These are phyloP conservation scores for Python bivittatus DNA, from an alignment of 2,113 vertebrate species.

Conservation along the genomic window DNA sequence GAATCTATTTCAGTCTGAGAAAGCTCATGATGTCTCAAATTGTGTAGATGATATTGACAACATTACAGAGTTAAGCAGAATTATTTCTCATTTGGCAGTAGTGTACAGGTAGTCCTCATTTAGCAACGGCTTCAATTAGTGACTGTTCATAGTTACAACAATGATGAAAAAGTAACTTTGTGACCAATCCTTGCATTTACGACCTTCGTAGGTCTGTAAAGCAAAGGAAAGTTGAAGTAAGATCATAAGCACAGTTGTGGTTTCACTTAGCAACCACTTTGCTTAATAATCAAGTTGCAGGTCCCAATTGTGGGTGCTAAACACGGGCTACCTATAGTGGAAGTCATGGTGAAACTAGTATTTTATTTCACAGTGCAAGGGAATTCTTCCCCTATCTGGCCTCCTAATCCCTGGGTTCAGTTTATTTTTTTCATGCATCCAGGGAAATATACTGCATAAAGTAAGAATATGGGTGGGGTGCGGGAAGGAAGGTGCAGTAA, in stretches of 20 bases:
- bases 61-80: not conserved
- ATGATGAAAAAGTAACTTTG: not conserved
- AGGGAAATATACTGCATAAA: not conserved
- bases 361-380: not conserved
- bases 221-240: not conserved
- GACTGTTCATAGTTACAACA: not conserved
- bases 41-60: not conserved
- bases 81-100: not conserved
- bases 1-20: not conserved
- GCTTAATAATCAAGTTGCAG: not conserved
- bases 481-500: not conserved
- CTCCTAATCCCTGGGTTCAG: not conserved
- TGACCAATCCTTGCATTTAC: not conserved
- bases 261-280: not conserved
- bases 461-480: not conserved
- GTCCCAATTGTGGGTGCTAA: not conserved
- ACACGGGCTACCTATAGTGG: not conserved
- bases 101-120: not conserved
- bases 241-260: not conserved
- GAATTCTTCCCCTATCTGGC: too few relatives aligned
- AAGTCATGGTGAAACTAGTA: not conserved
- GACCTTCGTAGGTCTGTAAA: not conserved
- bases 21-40: not conserved
- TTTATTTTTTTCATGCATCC: not conserved
- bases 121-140: not conserved